phyloP scores from a whole-genome alignment of 2,888 invertebrate genomes.

The Synanthedon tipuliformis region DNA sequence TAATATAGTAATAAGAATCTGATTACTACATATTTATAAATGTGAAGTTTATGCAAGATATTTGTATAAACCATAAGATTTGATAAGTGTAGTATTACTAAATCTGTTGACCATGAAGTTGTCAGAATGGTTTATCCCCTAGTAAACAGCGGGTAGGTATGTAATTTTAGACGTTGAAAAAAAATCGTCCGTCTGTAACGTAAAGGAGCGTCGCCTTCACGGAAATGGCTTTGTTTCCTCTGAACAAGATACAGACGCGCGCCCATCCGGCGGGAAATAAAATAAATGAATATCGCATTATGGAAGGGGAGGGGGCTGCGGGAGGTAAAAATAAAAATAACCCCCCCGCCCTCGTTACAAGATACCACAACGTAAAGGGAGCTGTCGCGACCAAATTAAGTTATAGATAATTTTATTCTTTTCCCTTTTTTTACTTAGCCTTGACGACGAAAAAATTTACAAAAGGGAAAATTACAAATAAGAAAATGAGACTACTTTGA shows the following conservation, averaged over 20 bases:
- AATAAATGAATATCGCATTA: conserved; percentile 57
- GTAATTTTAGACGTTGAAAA: neutral
- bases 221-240: conserved; percentile 64
- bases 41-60: no score
- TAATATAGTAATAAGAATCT: no score
- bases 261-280: conserved; percentile 50
- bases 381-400: conserved; percentile 32
- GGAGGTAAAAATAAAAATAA: conserved; percentile 33
- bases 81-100: no score
- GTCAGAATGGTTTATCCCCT: neutral
- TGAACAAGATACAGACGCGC: conserved; percentile 28
- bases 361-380: conserved; percentile 24
- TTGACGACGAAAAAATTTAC: no score
- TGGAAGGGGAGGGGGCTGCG: conserved; percentile 9
- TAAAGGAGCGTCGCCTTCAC: conserved; percentile 18
- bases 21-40: no score
- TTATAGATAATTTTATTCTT: conserved; percentile 18
- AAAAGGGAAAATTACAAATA: no score
- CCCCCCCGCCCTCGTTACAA: conserved; percentile 21
- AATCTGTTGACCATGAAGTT: no score
- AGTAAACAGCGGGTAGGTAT: neutral
- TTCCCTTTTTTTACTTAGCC: conserved; percentile 4
- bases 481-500: no score
- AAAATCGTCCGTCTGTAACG: conserved; percentile 2
- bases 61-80: no score